Conservation (phyloP, 2,797 vertebrate species). For the Pipistrellus pipistrellus region DNA sequence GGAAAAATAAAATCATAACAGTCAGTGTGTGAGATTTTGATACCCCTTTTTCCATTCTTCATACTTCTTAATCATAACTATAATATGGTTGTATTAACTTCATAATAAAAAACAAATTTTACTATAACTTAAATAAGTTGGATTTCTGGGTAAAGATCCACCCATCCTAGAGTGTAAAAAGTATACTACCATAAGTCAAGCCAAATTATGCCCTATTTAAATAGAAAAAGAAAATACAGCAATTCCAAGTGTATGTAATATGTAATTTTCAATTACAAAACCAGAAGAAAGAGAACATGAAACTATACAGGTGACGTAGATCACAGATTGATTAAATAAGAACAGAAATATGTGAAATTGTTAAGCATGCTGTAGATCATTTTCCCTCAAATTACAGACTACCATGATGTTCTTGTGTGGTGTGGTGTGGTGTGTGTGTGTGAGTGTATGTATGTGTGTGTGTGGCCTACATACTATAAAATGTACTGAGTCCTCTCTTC, state of each 20-base stretch:
- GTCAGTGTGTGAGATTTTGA: background rate
- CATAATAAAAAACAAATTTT: background rate
- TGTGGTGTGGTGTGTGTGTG: background rate
- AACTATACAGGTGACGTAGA: background rate
- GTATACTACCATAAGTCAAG: background rate
- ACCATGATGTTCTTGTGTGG: background rate
- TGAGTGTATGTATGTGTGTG: background rate
- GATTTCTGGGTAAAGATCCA: slow-evolving; percentile 40
- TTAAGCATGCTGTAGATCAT: background rate
- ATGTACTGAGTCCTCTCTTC: background rate
- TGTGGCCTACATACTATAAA: background rate
- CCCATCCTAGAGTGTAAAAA: background rate
- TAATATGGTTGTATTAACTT: slow-evolving; percentile 6
- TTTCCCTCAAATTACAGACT: slow-evolving; percentile 19
- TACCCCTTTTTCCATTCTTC: background rate
- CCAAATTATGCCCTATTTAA: background rate
- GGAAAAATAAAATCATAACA: background rate
- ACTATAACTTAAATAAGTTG: slow-evolving; percentile 27
- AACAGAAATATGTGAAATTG: background rate
- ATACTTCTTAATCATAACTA: background rate
- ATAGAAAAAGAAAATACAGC: slow-evolving; percentile 34
- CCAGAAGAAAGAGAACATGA: slow-evolving; percentile 11
- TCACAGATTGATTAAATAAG: background rate
- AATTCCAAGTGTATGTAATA: background rate
- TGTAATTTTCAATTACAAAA: background rate